Conservation (phyloP, 2,113 vertebrate genomes). For the Oncorhynchus clarkii region DNA sequence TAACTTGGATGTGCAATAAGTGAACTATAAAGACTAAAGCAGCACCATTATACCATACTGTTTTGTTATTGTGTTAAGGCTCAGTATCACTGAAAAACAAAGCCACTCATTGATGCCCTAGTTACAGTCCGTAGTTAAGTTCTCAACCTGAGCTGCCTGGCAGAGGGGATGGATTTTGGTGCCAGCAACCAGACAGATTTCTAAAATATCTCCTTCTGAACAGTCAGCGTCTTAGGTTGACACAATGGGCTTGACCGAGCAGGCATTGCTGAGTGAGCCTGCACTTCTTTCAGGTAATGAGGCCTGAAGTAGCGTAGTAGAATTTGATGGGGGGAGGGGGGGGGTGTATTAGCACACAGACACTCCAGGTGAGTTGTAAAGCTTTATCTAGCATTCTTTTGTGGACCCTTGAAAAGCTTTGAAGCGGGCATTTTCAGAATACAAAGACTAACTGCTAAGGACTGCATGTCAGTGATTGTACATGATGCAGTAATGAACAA, state of each 20-base stretch:
- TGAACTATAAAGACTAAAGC: constrained; percentile 72
- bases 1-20: constrained; percentile 80
- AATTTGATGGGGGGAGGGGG: constrained; percentile 5
- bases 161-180: constrained; percentile 35
- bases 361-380: constrained; percentile 28
- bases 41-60: constrained; percentile 61
- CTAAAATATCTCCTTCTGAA: constrained; percentile 16
- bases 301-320: constrained; percentile 15
- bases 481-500: background rate
- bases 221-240: constrained; percentile 32
- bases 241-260: constrained; percentile 53
- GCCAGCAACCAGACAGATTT: constrained; percentile 21
- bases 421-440: no score
- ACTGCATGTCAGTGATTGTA: background rate
- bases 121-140: constrained; percentile 28
- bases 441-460: no score
- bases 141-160: constrained; percentile 22
- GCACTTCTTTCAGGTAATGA: constrained; percentile 39
- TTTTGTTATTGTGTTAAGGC: constrained; percentile 1
- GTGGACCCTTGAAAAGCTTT: background rate
- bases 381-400: constrained; percentile 7
- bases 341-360: background rate
- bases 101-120: background rate
- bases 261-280: constrained; percentile 43
- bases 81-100: constrained; percentile 20